Evolutionary conservation across 2,113 vertebrate species (phyloP).

Genomic region (Agelaius phoeniceus): DNA sequence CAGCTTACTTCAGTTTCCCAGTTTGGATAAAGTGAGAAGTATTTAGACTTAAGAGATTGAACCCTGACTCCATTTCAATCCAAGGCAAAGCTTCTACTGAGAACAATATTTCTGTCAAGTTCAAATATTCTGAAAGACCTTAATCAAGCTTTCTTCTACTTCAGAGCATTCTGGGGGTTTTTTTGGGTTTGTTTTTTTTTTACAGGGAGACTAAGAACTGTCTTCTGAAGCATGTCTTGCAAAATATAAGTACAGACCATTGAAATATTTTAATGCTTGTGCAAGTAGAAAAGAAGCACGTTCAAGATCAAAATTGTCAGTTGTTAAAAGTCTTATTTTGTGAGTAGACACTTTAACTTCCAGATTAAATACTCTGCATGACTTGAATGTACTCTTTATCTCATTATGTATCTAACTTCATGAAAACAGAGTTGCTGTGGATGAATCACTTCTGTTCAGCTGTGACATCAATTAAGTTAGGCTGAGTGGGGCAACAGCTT

Average conservation of each 20-base stretch:
- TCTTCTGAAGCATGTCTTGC: not conserved
- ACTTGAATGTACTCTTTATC: not conserved
- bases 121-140: not conserved
- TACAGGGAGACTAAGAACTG: not conserved
- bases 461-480: slow-evolving; percentile 1
- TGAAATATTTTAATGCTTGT: not conserved
- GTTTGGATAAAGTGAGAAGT: not conserved
- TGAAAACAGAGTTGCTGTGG: not conserved
- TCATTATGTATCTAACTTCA: not conserved
- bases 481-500: not conserved
- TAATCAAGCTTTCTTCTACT: not conserved
- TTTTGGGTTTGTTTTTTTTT: not conserved
- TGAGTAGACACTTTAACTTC: not conserved
- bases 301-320: not conserved
- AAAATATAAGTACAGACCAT: not conserved
- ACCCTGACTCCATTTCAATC: not conserved
- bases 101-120: not conserved
- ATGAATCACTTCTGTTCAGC: not conserved
- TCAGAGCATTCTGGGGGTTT: not conserved
- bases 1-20: not conserved
- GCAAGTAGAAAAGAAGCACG: not conserved
- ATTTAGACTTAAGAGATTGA: not conserved
- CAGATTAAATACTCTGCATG: not conserved
- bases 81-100: not conserved
- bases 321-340: not conserved